Conservation (phyloP, 2,888 invertebrate genomes). For the Lordiphosa fenestrarum region DNA sequence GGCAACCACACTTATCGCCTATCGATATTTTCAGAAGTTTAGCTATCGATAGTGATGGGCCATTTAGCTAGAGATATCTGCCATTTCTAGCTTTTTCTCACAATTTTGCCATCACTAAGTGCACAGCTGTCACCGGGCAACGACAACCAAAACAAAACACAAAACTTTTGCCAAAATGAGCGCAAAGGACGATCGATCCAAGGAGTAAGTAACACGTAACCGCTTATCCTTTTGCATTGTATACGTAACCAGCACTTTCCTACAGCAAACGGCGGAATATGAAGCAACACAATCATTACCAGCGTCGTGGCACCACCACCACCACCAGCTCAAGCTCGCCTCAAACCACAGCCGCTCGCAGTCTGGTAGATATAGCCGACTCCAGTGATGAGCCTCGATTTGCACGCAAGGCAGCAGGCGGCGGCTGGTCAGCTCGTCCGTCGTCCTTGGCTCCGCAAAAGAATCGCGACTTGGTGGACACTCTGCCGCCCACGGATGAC, state of each 20-base stretch:
- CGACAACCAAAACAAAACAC: neutral
- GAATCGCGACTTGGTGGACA: constrained; percentile 48
- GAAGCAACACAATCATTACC: constrained; percentile 64
- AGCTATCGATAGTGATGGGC: too few species aligned
- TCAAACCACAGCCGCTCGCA: constrained; percentile 59
- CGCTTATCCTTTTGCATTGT: neutral
- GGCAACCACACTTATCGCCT: too few species aligned
- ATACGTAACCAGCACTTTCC: neutral
- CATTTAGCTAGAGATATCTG: too few species aligned
- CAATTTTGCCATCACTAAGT: too few species aligned
- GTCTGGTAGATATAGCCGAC: constrained; percentile 78
- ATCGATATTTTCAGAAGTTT: too few species aligned
- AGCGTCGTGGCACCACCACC: constrained; percentile 27
- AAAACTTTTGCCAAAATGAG: constrained; percentile 50
- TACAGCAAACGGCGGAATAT: constrained; percentile 75
- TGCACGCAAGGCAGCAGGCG: constrained; percentile 56
- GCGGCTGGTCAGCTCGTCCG: constrained; percentile 27
- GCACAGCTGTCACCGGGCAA: neutral
- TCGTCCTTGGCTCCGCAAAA: constrained; percentile 46
- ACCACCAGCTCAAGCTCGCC: constrained; percentile 72
- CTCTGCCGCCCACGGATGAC: constrained; percentile 40
- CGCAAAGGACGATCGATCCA: constrained; percentile 77
- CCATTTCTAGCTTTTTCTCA: too few species aligned
- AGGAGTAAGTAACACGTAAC: constrained; percentile 67
- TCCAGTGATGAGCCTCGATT: constrained; percentile 78